A percentile compares a stretch with the other conserved stretches of the same genome.
These are phyloP conservation scores for Vulpes lagopus DNA, from an alignment of 2,113 vertebrate genomes.

Conservation along the genomic window DNA sequence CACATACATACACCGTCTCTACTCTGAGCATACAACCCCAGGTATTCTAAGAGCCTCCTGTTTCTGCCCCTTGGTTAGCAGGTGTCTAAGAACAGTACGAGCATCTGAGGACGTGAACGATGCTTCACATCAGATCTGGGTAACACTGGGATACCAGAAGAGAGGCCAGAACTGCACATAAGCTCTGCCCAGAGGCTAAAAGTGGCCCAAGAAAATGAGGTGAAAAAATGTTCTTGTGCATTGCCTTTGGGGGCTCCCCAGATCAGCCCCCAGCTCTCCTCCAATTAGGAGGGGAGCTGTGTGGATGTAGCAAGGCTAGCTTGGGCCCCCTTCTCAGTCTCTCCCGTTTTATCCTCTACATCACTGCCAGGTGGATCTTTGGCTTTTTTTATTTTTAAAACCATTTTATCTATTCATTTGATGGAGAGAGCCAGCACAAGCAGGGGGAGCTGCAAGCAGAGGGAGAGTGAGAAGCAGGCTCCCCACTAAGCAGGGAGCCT, in stretches of 20 bases:
- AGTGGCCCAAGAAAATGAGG: not conserved
- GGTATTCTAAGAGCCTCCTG: not conserved
- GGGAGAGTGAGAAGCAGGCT: not conserved
- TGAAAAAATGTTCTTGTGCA: not conserved
- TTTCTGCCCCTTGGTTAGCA: not conserved
- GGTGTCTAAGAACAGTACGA: not conserved
- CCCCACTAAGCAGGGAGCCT: not conserved
- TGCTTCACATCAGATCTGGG: not conserved
- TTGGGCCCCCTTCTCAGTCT: too few relatives aligned
- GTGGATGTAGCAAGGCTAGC: too few relatives aligned
- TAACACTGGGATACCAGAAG: not conserved
- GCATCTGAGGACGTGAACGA: not conserved
- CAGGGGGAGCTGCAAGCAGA: not conserved
- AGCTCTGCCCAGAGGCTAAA: not conserved
- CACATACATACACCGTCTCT: not conserved
- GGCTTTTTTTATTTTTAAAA: not conserved
- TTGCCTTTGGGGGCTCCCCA: not conserved
- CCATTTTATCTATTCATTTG: not conserved
- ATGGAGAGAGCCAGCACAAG: not conserved
- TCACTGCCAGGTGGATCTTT: not conserved
- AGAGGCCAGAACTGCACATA: not conserved
- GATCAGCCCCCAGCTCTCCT: not conserved
- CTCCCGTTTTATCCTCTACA: not conserved
- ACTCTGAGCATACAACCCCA: not conserved
- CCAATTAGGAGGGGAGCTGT: not conserved